Evolutionary conservation across 2,888 invertebrate genomes (phyloP), one percentile per base, ranked within the genome.

Genomic region (Tryphoninae sp.): DNA sequence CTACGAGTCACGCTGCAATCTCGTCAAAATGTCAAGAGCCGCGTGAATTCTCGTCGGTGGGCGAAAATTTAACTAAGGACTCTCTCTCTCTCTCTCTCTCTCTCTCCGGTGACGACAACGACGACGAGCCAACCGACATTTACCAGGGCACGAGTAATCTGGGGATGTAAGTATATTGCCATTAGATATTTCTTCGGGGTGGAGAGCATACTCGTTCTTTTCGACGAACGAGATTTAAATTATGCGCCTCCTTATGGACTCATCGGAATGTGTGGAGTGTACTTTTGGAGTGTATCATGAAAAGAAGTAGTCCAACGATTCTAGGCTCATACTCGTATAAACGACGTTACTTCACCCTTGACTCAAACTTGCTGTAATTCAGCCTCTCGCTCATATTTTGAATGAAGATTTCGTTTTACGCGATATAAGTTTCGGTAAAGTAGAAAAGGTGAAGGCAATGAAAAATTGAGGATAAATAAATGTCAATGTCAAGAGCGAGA

Each of bases 11-110:
- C 62, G 61, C 16, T 51, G 72, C 75, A 73, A 79, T 80, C 80
- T 80, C 69, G 79, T 73, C 76, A 59, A 72, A 82, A 82, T 82
- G 82, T 82, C 79, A 76, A 82, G 82, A 75, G 76, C 68, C 68
- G 62, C 65, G 23, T 22, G 72, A 72, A 76, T 72, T 80, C 71
- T 22, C 8, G 62, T 80, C 79, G 71, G 13, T 65, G 45, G 68
- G 19, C 65, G 81, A 80, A 62, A 80, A 76, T 82, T 55, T 68
- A 82, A 72, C 62, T 40, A 49, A n/a, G 53, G 40, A 53, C 26
- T 68, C 67, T 74, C 16, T 3, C 61, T 51, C n/a, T 23, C 51
- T 49, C 26, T 72, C 61, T 49, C 19, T 71, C 59, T 61, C 69
- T 13, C 22, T 22, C 19, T 33, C 7, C 71, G 71, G 26, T 16